Conservation (phyloP, 64 coral and sea anemone species). For the Stylophora pistillata region DNA sequence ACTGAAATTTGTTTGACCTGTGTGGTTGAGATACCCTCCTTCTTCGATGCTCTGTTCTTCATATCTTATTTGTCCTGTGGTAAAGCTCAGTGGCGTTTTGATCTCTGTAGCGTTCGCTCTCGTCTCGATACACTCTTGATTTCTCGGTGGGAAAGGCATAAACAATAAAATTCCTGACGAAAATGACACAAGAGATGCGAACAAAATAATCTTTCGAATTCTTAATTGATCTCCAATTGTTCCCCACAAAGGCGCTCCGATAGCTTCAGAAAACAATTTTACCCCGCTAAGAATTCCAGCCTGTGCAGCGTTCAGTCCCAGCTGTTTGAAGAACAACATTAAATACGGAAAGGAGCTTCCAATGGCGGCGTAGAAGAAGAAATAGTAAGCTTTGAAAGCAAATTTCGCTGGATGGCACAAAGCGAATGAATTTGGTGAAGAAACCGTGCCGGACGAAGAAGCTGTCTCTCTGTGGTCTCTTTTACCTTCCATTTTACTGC, state of each 20-base stretch:
- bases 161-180: conserved; percentile 44
- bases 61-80: background rate
- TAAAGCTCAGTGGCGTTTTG: conserved; percentile 10
- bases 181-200: conserved; percentile 57
- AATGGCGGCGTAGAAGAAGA: conserved; percentile 64
- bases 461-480: background rate
- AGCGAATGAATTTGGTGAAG: background rate
- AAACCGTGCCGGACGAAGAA: background rate
- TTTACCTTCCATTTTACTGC: background rate
- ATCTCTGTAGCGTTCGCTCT: conserved; percentile 29
- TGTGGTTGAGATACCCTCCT: background rate
- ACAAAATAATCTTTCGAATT: conserved; percentile 53
- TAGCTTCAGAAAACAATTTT: conserved; percentile 43
- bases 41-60: background rate
- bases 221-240: conserved; percentile 61
- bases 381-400: conserved; percentile 66
- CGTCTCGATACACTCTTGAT: conserved; percentile 46
- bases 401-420: background rate
- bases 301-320: conserved; percentile 52
- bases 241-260: conserved; percentile 71
- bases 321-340: conserved; percentile 76
- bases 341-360: conserved; percentile 73
- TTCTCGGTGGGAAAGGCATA: conserved; percentile 50
- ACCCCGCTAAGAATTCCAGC: conserved; percentile 59
- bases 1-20: background rate